Percentiles rank a stretch among this genome's conserved stretches.
Evolutionary conservation across 2,888 invertebrate genomes (phyloP).

Genomic region (Megastigmus dorsalis): DNA sequence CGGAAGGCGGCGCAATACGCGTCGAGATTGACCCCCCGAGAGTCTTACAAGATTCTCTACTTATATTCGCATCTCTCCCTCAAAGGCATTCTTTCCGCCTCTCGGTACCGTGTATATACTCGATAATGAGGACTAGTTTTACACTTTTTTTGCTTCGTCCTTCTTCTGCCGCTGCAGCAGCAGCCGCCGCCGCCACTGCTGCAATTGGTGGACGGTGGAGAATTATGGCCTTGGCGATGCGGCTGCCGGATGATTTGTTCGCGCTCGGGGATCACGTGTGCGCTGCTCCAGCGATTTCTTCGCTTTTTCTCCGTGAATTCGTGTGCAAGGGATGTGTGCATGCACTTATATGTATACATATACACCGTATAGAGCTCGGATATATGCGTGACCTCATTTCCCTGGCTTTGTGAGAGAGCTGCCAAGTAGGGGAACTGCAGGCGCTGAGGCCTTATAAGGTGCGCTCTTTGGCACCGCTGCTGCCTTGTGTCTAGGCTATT

Average conservation of each 20-base stretch:
- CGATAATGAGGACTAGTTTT: slow-evolving; percentile 4
- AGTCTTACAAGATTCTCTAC: slow-evolving; percentile 37
- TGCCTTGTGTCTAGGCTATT: not conserved
- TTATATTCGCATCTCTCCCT: slow-evolving; percentile 4
- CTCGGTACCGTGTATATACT: not conserved
- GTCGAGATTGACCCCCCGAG: slow-evolving; percentile 14
- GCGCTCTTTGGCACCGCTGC: not conserved
- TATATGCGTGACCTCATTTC: not conserved
- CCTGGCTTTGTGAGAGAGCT: not conserved
- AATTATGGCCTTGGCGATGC: not conserved
- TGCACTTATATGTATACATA: no score
- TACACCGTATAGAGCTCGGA: no score
- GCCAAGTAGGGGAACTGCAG: not conserved
- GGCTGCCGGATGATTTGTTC: not conserved
- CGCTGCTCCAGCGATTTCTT: no score
- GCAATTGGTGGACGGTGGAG: not conserved
- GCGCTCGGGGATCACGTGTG: not conserved
- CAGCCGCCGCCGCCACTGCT: not conserved
- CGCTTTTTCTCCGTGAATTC: no score
- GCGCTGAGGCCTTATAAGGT: not conserved
- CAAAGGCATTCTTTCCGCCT: slow-evolving; percentile 23
- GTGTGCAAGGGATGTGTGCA: not conserved
- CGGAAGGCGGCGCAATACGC: slow-evolving; percentile 46
- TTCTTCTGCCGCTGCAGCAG: not conserved
- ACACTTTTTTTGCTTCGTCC: not conserved